Evolutionary conservation across 2,888 invertebrate genomes (phyloP).

Genomic region (Cheilosia pagana): DNA sequence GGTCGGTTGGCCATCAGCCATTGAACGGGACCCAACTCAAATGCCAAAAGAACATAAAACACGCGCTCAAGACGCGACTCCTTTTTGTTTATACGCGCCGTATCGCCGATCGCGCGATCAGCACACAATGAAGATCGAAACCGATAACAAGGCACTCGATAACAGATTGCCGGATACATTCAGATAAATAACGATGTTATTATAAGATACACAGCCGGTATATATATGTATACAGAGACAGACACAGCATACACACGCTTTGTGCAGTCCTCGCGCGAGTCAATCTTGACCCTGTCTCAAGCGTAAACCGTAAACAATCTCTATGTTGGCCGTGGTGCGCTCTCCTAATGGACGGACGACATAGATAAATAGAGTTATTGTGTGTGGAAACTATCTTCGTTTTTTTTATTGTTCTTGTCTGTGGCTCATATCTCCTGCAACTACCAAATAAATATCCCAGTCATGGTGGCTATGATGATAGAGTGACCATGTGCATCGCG

Average conservation of each 20-base stretch:
- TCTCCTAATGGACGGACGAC: slow-evolving; percentile 73
- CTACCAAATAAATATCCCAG: slow-evolving; percentile 44
- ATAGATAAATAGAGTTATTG: slow-evolving; percentile 75
- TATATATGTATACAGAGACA: not conserved
- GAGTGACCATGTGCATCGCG: slow-evolving; percentile 58
- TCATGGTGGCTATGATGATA: slow-evolving; percentile 61
- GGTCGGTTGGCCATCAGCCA: too few relatives aligned
- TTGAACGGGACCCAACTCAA: too few relatives aligned
- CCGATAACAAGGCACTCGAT: slow-evolving; percentile 71
- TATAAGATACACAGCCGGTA: slow-evolving; percentile 53
- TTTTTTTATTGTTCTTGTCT: slow-evolving; percentile 61
- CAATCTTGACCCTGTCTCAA: slow-evolving; percentile 72
- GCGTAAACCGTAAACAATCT: slow-evolving; percentile 69
- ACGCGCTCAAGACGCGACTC: slow-evolving; percentile 25
- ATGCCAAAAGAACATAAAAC: slow-evolving; percentile 41
- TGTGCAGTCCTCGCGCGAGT: slow-evolving; percentile 15
- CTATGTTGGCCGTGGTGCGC: slow-evolving; percentile 42
- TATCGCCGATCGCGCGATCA: slow-evolving; percentile 27
- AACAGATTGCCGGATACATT: slow-evolving; percentile 71
- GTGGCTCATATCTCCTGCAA: slow-evolving; percentile 55
- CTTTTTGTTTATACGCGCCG: not conserved
- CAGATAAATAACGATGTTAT: slow-evolving; percentile 72
- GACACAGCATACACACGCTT: slow-evolving; percentile 6
- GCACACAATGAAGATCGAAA: slow-evolving; percentile 65
- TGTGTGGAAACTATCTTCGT: slow-evolving; percentile 65